These are phyloP conservation scores for Balaenoptera acutorostrata DNA, from an alignment of 2,113 vertebrate genomes.

Conservation along the genomic window DNA sequence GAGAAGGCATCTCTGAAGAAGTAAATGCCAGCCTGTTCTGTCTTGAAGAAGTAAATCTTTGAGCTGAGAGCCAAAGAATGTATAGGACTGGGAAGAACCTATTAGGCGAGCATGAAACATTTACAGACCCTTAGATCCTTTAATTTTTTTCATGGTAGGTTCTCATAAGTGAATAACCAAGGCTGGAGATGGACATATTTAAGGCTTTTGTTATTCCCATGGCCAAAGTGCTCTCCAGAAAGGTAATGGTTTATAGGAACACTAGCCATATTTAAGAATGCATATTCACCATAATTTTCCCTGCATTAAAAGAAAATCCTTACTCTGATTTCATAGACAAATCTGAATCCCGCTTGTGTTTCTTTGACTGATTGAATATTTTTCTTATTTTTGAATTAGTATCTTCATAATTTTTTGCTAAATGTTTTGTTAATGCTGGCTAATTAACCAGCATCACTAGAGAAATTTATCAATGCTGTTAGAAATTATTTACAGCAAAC, in stretches of 20 bases:
- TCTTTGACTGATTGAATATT: background rate
- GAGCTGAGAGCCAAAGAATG: background rate
- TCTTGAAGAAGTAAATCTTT: background rate
- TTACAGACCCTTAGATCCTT: background rate
- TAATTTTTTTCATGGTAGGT: background rate
- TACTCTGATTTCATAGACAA: background rate
- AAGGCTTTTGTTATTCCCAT: background rate
- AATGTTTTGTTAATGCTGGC: background rate
- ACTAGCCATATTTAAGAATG: background rate
- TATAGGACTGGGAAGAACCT: background rate
- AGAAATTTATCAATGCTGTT: background rate
- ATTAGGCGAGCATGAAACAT: background rate
- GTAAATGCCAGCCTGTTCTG: background rate
- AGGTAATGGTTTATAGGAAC: background rate
- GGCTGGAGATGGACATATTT: background rate
- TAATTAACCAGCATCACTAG: background rate
- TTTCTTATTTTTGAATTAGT: background rate
- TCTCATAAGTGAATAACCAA: background rate
- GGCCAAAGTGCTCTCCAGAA: background rate
- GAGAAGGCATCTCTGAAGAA: background rate
- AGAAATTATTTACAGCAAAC: background rate
- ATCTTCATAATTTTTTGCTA: background rate
- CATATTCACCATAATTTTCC: background rate
- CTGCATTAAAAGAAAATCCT: background rate
- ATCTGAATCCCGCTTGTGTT: background rate